Conservation (phyloP, 2,888 invertebrate species). For the Metellina segmentata region DNA sequence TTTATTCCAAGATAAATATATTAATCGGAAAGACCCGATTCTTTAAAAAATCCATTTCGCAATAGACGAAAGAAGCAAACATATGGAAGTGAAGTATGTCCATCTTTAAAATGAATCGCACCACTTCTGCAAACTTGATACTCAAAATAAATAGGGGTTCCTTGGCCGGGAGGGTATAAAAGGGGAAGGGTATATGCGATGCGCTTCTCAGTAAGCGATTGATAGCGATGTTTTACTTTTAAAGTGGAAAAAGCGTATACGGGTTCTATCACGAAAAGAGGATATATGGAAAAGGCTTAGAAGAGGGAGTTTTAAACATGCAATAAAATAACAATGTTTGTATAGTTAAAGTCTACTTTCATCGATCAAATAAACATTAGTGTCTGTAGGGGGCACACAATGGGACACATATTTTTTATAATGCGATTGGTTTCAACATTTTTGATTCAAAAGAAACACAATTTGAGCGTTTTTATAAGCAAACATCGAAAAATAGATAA, state of each 20-base stretch:
- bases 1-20: background rate
- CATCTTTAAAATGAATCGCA: slow-evolving; percentile 39
- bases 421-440: no score
- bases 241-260: slow-evolving; percentile 12
- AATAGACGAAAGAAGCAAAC: background rate
- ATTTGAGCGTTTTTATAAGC: no score
- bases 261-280: background rate
- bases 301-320: no score
- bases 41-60: background rate
- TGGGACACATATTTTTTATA: no score
- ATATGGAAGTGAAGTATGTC: slow-evolving; percentile 27
- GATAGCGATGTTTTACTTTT: slow-evolving; percentile 19
- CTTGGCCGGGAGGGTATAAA: background rate
- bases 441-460: no score
- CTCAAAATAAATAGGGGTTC: slow-evolving; percentile 35
- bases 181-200: background rate
- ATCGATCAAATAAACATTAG: no score
- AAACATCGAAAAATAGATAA: no score
- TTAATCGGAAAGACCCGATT: background rate
- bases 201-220: background rate
- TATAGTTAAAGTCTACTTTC: background rate
- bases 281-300: no score
- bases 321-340: background rate
- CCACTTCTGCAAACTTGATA: slow-evolving; percentile 22
- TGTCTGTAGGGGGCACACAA: no score